Evolutionary conservation across 2,888 invertebrate species (phyloP).

Genomic region (Encarsia formosa): DNA sequence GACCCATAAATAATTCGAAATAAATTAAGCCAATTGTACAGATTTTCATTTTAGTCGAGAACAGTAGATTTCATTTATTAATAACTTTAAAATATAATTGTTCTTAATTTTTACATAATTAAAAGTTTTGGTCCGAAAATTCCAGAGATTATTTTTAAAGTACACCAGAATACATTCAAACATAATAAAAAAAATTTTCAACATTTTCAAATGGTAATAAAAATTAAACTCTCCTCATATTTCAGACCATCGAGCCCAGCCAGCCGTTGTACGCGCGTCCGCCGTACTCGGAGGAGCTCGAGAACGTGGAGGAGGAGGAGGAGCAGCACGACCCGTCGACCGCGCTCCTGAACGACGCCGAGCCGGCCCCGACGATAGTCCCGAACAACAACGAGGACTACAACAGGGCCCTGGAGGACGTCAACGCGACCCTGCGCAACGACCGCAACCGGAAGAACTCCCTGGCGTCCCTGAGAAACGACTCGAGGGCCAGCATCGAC

Average conservation of each 20-base stretch:
- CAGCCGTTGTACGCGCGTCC: background rate
- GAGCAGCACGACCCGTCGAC: background rate
- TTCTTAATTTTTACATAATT: too few species aligned
- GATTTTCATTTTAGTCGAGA: too few species aligned
- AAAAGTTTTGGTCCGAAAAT: too few species aligned
- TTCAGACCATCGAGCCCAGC: constrained; percentile 16
- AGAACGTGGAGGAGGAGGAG: constrained; percentile 5
- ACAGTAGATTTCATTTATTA: too few species aligned
- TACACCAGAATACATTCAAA: too few species aligned
- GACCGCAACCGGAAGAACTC: constrained; percentile 34
- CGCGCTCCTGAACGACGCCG: background rate
- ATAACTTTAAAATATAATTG: too few species aligned
- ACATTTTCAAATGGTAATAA: too few species aligned
- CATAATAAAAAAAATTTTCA: too few species aligned
- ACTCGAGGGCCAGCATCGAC: constrained; percentile 28
- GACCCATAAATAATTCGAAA: too few species aligned
- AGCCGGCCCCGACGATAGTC: background rate
- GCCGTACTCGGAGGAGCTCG: background rate
- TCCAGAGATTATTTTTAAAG: too few species aligned
- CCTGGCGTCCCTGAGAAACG: constrained; percentile 33
- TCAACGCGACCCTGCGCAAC: constrained; percentile 37
- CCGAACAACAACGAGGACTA: constrained; percentile 16
- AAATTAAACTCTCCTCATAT: too few species aligned
- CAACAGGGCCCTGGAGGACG: constrained; percentile 37
- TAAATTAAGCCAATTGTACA: too few species aligned